These are phyloP conservation scores for Lasaia peninsularis DNA, from an alignment of 1,140 invertebrate species.

Conservation along the genomic window DNA sequence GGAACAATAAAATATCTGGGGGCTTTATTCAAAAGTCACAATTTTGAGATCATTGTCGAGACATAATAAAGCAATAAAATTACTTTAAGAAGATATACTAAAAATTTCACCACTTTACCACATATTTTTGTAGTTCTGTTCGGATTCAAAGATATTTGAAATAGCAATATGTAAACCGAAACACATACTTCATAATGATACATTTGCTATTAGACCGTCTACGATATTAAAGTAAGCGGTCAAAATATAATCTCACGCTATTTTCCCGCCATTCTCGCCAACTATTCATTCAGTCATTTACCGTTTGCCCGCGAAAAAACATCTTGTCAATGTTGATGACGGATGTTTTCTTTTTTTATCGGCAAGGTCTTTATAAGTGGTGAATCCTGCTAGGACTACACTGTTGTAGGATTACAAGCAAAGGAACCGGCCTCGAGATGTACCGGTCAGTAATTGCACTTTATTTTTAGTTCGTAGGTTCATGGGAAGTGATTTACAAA, in stretches of 20 bases:
- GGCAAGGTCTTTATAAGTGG: constrained; percentile 47
- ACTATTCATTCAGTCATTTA: constrained; percentile 17
- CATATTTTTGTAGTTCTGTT: too few relatives aligned
- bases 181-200: too few relatives aligned
- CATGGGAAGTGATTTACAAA: too few relatives aligned
- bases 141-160: too few relatives aligned
- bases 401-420: constrained; percentile 34
- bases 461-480: constrained; percentile 23
- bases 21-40: too few relatives aligned
- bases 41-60: too few relatives aligned
- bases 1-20: too few relatives aligned
- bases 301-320: constrained; percentile 21
- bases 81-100: too few relatives aligned
- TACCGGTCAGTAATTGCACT: constrained; percentile 50
- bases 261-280: constrained; percentile 3
- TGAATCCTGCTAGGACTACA: constrained; percentile 29
- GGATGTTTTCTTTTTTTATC: constrained; percentile 20
- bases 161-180: too few relatives aligned
- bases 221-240: constrained; percentile 1
- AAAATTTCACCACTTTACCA: too few relatives aligned
- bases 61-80: too few relatives aligned
- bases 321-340: constrained; percentile 1
- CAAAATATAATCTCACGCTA: constrained; percentile 11
- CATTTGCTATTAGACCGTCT: too few relatives aligned
- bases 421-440: constrained; percentile 34